A percentile compares a stretch with the other conserved stretches of the same genome.
phyloP scores from a whole-genome alignment of 2,888 invertebrate genomes.

The Steinernema carpocapsae region DNA sequence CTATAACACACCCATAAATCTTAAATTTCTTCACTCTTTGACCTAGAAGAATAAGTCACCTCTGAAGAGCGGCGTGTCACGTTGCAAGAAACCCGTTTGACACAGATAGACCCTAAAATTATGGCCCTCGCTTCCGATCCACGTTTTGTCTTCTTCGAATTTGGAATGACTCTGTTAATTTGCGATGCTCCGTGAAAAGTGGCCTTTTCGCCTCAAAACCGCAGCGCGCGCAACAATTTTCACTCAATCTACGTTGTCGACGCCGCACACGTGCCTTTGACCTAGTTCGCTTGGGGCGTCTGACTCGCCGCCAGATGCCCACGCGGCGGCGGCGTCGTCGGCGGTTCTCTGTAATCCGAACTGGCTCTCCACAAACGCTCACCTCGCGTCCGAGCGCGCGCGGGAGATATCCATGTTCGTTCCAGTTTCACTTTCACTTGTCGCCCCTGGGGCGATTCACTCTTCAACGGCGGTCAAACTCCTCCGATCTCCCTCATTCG shows the following conservation, averaged over 20 bases:
- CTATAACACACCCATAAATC: not conserved
- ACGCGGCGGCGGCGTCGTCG: not conserved
- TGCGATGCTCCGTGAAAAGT: not conserved
- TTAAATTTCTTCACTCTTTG: not conserved
- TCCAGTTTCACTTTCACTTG: conserved; percentile 22
- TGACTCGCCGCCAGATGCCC: not conserved
- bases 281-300: not conserved
- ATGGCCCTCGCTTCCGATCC: not conserved
- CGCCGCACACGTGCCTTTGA: conserved; percentile 26
- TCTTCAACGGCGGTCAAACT: not conserved
- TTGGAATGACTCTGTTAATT: too few relatives aligned
- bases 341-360: conserved; percentile 19
- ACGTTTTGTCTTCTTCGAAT: too few relatives aligned
- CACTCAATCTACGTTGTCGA: conserved; percentile 27
- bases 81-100: not conserved
- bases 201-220: conserved; percentile 14
- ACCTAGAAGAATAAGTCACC: not conserved
- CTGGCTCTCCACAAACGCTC: conserved; percentile 14
- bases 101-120: not conserved
- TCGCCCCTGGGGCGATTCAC: not conserved
- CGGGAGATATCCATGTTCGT: not conserved
- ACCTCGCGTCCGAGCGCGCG: too few relatives aligned
- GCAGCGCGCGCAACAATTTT: conserved; percentile 29
- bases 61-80: not conserved
- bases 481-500: not conserved